phyloP scores from a whole-genome alignment of 2,797 vertebrate species.

The Distichodus sexfasciatus region DNA sequence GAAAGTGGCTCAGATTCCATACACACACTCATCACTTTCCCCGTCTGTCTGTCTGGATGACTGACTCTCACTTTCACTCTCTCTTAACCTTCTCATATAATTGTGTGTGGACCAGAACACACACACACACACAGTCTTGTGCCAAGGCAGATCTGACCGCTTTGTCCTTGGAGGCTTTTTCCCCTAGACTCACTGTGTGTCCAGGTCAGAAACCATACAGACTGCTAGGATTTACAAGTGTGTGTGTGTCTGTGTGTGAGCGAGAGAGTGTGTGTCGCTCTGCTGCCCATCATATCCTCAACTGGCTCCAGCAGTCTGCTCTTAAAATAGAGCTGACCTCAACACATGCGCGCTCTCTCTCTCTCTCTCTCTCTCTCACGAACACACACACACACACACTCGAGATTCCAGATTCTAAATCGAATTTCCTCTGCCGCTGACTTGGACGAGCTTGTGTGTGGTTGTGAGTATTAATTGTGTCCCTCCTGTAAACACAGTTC shows the following conservation, averaged over 20 bases:
- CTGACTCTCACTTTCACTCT: too few relatives aligned
- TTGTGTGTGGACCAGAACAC: not conserved
- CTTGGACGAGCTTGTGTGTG: too few relatives aligned
- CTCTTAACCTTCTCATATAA: too few relatives aligned
- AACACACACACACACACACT: slow-evolving; percentile 28
- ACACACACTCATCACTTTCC: too few relatives aligned
- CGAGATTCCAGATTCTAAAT: not conserved
- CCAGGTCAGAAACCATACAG: slow-evolving; percentile 26
- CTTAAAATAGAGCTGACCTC: slow-evolving; percentile 79
- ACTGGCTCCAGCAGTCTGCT: slow-evolving; percentile 70
- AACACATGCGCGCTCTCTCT: slow-evolving; percentile 60
- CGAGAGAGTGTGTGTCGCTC: slow-evolving; percentile 5
- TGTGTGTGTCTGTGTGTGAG: slow-evolving; percentile 12
- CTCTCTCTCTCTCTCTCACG: slow-evolving; percentile 22
- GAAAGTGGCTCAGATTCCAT: too few relatives aligned
- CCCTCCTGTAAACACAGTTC: too few relatives aligned
- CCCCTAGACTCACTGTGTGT: slow-evolving; percentile 13
- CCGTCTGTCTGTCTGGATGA: too few relatives aligned
- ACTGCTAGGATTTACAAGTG: slow-evolving; percentile 12
- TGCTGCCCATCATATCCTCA: slow-evolving; percentile 21
- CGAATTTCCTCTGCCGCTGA: too few relatives aligned
- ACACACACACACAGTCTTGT: not conserved
- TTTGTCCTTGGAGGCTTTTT: not conserved
- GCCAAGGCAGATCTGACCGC: not conserved
- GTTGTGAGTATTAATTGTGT: too few relatives aligned